Conservation (phyloP, 2,797 vertebrate genomes). For the Triplophysa yarkandensis region DNA sequence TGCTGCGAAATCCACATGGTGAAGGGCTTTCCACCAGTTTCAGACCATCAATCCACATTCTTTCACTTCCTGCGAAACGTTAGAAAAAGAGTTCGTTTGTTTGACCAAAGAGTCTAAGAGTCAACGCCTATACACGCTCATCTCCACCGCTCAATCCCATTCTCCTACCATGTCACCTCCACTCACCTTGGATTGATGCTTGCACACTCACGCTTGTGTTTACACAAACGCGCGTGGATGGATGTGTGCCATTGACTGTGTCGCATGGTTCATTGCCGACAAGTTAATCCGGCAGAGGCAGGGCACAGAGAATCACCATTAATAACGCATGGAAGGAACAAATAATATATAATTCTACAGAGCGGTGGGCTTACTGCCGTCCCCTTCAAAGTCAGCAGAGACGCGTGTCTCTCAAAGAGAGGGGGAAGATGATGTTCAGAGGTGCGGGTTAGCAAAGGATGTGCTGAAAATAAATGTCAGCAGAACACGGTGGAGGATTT, state of each 20-base stretch:
- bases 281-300: conserved; percentile 65
- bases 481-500: neutral
- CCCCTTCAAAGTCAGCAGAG: conserved; percentile 55
- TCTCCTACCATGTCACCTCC: conserved; percentile 55
- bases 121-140: conserved; percentile 5
- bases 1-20: neutral
- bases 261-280: conserved; percentile 67
- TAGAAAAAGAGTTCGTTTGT: neutral
- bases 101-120: neutral
- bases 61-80: too few species aligned
- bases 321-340: conserved; percentile 64
- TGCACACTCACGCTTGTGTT: conserved; percentile 60
- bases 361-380: conserved; percentile 29
- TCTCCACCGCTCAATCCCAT: conserved; percentile 50
- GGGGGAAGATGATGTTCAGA: neutral
- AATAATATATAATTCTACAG: conserved; percentile 57
- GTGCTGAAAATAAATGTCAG: neutral
- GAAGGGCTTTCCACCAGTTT: neutral
- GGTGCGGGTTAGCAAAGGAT: conserved; percentile 10
- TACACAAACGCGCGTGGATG: conserved; percentile 59
- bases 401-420: conserved; percentile 7
- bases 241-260: conserved; percentile 63
- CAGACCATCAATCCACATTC: conserved; percentile 1
- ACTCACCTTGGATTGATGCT: conserved; percentile 63
- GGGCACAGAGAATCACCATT: conserved; percentile 59